Conservation (phyloP, 2,113 vertebrate genomes). For the Theristicus caerulescens region DNA sequence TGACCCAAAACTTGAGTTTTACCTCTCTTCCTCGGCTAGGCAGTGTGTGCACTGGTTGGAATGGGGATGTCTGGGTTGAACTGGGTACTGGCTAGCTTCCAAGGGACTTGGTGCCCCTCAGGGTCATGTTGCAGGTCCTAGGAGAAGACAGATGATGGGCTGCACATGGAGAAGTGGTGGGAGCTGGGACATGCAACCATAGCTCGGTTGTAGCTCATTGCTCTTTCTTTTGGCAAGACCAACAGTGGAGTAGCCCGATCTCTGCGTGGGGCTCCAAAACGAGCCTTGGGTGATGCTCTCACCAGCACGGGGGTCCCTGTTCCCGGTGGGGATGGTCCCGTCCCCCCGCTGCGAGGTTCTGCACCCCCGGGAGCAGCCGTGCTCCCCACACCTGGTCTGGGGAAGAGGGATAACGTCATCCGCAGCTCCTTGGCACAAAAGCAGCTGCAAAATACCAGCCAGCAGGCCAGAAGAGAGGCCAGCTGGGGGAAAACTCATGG, state of each 20-base stretch:
- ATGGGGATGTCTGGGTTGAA: neutral
- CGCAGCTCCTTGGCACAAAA: neutral
- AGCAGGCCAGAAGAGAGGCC: conserved; percentile 12
- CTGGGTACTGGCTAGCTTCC: neutral
- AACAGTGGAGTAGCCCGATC: neutral
- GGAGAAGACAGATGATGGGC: neutral
- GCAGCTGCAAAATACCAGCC: neutral
- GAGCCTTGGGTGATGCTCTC: neutral
- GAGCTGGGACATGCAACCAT: neutral
- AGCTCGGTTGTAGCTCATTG: neutral
- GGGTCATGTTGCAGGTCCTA: no score
- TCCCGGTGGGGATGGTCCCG: neutral
- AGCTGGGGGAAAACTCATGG: neutral
- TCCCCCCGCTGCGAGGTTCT: neutral
- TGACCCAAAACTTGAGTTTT: neutral
- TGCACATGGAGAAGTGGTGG: neutral
- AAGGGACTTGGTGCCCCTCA: no score
- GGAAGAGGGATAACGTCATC: conserved; percentile 22
- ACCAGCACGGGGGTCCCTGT: neutral
- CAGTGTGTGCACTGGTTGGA: neutral
- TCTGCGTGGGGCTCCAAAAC: neutral
- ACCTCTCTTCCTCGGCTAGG: neutral
- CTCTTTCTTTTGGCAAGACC: neutral
- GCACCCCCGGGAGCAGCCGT: neutral
- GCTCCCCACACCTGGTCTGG: conserved; percentile 7